Evolutionary conservation across 30 jellyfish, hydroid and myxozoan genomes (phyloP).

Genomic region (Cassiopea andromeda): DNA sequence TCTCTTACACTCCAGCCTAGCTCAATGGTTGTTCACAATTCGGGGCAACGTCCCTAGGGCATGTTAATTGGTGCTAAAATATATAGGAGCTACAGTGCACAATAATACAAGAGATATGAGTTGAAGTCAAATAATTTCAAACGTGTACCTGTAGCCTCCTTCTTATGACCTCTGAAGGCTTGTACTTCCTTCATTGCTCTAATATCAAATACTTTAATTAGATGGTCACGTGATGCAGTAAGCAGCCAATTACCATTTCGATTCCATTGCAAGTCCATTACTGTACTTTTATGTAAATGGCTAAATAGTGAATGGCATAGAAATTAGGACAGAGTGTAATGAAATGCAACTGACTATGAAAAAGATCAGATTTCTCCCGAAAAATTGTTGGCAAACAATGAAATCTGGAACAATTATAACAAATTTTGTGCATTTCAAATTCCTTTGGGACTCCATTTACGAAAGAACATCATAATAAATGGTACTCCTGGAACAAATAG

Average conservation of each 20-base stretch:
- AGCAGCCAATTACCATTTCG: slow-evolving; percentile 96
- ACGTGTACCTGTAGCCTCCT: slow-evolving; percentile 91
- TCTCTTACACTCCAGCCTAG: neutral
- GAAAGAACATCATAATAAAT: no score
- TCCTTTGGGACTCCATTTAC: no score
- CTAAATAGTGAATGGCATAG: slow-evolving; percentile 18
- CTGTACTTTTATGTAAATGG: slow-evolving; percentile 97
- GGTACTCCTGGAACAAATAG: no score
- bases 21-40: no score
- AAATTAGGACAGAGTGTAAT: neutral
- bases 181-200: slow-evolving; percentile 93
- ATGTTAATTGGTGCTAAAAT: no score
- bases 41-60: no score
- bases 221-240: slow-evolving; percentile 99
- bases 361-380: no score
- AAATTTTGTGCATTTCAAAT: no score
- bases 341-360: no score
- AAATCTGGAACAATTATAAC: no score
- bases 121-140: neutral
- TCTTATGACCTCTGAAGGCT: slow-evolving; percentile 98
- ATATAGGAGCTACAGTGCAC: no score
- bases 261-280: slow-evolving; percentile 97
- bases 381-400: no score
- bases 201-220: slow-evolving; percentile 92
- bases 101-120: neutral